These are phyloP conservation scores for Spheniscus mendiculus DNA, from an alignment of 2,113 vertebrate genomes.

Conservation along the genomic window DNA sequence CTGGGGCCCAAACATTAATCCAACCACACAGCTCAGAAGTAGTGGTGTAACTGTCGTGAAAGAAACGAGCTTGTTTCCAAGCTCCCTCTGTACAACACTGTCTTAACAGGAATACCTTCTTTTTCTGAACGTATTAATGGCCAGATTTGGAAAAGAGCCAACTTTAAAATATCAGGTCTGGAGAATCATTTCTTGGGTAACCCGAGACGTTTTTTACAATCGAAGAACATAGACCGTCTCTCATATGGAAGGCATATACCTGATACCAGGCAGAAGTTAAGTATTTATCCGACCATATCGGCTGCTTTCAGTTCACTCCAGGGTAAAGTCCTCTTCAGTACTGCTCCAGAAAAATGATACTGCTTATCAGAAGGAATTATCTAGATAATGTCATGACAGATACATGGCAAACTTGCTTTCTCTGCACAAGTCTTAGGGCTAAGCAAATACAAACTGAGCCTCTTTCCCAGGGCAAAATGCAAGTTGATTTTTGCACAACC, in stretches of 20 bases:
- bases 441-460: constrained; percentile 48
- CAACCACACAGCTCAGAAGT: background rate
- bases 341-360: constrained; percentile 34
- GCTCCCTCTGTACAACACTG: background rate
- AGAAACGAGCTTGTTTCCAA: background rate
- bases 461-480: constrained; percentile 47
- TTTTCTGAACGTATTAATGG: background rate
- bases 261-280: background rate
- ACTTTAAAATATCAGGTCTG: background rate
- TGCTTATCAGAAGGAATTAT: constrained; percentile 62
- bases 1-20: background rate
- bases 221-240: rapidly evolving
- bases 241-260: background rate
- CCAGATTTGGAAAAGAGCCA: background rate
- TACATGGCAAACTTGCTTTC: constrained; percentile 50
- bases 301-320: constrained; percentile 19
- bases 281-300: constrained; percentile 18
- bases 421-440: constrained; percentile 16
- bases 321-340: constrained; percentile 26
- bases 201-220: background rate
- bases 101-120: background rate
- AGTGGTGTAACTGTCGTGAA: background rate
- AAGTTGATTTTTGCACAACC: background rate
- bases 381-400: constrained; percentile 55
- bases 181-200: background rate